Evolutionary conservation across 2,888 invertebrate species (phyloP).

Genomic region (Troides aeacus): DNA sequence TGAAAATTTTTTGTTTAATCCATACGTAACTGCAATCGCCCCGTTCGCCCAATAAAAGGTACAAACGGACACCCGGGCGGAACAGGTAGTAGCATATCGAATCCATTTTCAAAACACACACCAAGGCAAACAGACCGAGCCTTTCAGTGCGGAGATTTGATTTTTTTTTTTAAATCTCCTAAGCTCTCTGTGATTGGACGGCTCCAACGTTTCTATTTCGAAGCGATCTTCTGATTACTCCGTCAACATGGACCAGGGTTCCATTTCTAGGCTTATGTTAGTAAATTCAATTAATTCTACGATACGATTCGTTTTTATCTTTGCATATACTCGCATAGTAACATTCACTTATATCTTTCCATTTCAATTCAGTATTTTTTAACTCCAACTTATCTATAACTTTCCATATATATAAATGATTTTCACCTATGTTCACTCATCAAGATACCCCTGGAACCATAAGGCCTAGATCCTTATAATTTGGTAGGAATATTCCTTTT

Average conservation of each 20-base stretch:
- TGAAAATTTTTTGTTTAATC: neutral
- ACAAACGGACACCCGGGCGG: neutral
- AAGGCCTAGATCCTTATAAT: too few species aligned
- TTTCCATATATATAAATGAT: too few species aligned
- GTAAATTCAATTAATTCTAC: conserved; percentile 23
- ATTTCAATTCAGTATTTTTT: too few species aligned
- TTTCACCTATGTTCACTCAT: too few species aligned
- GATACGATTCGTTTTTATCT: neutral
- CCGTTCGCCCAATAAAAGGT: neutral
- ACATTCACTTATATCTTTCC: too few species aligned
- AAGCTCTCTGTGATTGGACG: conserved; percentile 34
- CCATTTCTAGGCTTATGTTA: conserved; percentile 13
- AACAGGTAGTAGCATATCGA: conserved; percentile 3
- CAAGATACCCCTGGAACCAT: too few species aligned
- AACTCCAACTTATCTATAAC: too few species aligned
- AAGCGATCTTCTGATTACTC: conserved; percentile 30
- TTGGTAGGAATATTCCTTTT: too few species aligned
- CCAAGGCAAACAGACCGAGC: conserved; percentile 21
- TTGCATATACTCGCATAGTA: too few species aligned
- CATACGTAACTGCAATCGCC: neutral
- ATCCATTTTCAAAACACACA: conserved; percentile 17
- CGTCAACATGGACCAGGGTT: conserved; percentile 28
- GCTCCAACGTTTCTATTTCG: conserved; percentile 36
- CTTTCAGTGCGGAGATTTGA: conserved; percentile 13
- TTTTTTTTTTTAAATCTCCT: conserved; percentile 26